Percentiles rank a stretch among this genome's conserved stretches.
Conservation (phyloP, 2,113 vertebrate genomes). For the Festucalex cinctus region DNA sequence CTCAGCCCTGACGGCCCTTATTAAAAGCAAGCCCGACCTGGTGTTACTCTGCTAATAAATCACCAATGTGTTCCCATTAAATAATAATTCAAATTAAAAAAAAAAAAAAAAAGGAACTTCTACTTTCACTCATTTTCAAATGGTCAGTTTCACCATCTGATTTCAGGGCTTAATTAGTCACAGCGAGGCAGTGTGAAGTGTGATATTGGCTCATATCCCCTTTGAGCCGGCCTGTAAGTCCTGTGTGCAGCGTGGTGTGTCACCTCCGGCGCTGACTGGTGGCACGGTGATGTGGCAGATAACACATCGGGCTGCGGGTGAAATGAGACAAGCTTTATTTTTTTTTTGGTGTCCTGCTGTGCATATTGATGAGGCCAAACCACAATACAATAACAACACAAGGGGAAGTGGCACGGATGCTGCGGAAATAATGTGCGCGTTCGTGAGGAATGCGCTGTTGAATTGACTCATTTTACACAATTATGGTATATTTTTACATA, state of each 20-base stretch:
- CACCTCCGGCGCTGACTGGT: constrained; percentile 54
- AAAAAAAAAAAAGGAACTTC: constrained; percentile 6
- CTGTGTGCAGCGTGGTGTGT: constrained; percentile 51
- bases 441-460: neutral
- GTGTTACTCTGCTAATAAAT: neutral
- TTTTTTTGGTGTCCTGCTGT: constrained; percentile 34
- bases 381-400: constrained; percentile 13
- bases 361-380: constrained; percentile 51
- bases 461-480: neutral
- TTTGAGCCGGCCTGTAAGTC: constrained; percentile 48
- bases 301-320: constrained; percentile 54
- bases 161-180: constrained; percentile 65
- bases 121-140: constrained; percentile 47
- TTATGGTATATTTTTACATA: neutral
- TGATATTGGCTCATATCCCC: constrained; percentile 62
- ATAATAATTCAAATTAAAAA: too few species aligned
- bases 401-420: neutral
- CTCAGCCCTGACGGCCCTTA: too few species aligned
- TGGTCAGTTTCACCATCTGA: constrained; percentile 61
- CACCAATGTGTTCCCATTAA: constrained; percentile 19
- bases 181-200: constrained; percentile 53
- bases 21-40: constrained; percentile 5
- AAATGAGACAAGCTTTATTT: constrained; percentile 54
- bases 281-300: constrained; percentile 59
- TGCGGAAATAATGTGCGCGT: neutral